Percentiles rank a stretch among this genome's conserved stretches.
Conservation (phyloP, 2,888 invertebrate species). For the Parapristionchus giblindavisi region DNA sequence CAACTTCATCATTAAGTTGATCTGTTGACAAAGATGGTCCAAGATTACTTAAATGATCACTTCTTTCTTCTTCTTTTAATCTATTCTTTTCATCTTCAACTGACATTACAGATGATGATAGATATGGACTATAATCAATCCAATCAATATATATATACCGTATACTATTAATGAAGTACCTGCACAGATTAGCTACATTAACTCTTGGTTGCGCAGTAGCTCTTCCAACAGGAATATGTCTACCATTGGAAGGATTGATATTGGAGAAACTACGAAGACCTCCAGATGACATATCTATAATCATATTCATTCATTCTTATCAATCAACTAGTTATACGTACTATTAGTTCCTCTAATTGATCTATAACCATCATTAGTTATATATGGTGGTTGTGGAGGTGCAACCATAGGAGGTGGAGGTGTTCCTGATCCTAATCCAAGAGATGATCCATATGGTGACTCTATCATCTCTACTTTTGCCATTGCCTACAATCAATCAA, state of each 20-base stretch:
- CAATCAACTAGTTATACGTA: conserved; percentile 40
- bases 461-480: conserved; percentile 60
- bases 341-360: conserved; percentile 53
- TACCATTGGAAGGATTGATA: conserved; percentile 47
- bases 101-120: conserved; percentile 46
- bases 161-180: conserved; percentile 27
- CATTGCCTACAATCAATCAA: conserved; percentile 51
- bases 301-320: background rate
- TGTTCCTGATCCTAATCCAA: conserved; percentile 52
- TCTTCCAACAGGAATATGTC: conserved; percentile 64
- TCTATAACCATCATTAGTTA: conserved; percentile 57
- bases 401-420: conserved; percentile 55
- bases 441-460: conserved; percentile 61
- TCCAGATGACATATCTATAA: background rate
- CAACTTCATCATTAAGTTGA: conserved; percentile 58
- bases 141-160: background rate
- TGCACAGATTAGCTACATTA: conserved; percentile 62
- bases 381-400: conserved; percentile 52
- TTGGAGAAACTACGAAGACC: conserved; percentile 13
- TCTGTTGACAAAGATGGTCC: conserved; percentile 57
- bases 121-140: conserved; percentile 46
- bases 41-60: conserved; percentile 16
- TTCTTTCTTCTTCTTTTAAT: background rate
- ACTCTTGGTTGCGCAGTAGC: conserved; percentile 66
- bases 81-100: conserved; percentile 30